These are phyloP conservation scores for Cryptophagus acutangulus DNA, from an alignment of 2,888 invertebrate genomes.

Conservation along the genomic window DNA sequence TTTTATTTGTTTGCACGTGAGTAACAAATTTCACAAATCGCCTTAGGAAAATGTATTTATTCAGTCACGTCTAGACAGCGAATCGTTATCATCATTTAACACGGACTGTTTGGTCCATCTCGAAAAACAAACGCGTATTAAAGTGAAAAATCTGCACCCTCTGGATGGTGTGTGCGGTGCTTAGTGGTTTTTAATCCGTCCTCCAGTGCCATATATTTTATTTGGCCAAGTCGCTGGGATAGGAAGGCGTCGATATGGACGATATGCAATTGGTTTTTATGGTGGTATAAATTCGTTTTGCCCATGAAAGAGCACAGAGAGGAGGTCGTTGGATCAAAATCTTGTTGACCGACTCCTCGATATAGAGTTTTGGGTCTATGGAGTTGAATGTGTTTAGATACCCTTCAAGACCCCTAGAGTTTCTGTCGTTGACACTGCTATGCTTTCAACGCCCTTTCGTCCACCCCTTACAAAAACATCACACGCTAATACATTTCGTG, in stretches of 20 bases:
- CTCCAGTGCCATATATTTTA: constrained; percentile 25
- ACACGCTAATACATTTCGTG: constrained; percentile 9
- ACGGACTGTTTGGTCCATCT: constrained; percentile 24
- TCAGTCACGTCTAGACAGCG: constrained; percentile 23
- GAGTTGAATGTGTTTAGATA: constrained; percentile 1
- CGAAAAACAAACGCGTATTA: constrained; percentile 23
- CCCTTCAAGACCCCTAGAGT: too few species aligned
- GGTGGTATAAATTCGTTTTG: constrained; percentile 16
- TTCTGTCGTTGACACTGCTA: constrained; percentile 2
- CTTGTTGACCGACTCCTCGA: constrained; percentile 16
- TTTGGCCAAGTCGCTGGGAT: constrained; percentile 14
- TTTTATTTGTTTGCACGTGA: background rate
- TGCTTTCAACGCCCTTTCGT: constrained; percentile 5
- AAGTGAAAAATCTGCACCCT: constrained; percentile 25
- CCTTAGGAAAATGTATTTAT: constrained; percentile 19
- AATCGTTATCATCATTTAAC: constrained; percentile 32
- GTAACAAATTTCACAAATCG: constrained; percentile 19
- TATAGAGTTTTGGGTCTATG: constrained; percentile 4
- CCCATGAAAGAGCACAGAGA: constrained; percentile 14
- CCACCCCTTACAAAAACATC: constrained; percentile 9
- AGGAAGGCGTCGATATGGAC: constrained; percentile 8
- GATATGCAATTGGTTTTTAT: constrained; percentile 9
- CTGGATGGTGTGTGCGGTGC: constrained; percentile 26
- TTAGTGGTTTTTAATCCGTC: too few species aligned
- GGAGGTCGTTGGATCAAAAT: constrained; percentile 12